Conservation (phyloP, 2,888 invertebrate genomes). For the Ctena decussata region DNA sequence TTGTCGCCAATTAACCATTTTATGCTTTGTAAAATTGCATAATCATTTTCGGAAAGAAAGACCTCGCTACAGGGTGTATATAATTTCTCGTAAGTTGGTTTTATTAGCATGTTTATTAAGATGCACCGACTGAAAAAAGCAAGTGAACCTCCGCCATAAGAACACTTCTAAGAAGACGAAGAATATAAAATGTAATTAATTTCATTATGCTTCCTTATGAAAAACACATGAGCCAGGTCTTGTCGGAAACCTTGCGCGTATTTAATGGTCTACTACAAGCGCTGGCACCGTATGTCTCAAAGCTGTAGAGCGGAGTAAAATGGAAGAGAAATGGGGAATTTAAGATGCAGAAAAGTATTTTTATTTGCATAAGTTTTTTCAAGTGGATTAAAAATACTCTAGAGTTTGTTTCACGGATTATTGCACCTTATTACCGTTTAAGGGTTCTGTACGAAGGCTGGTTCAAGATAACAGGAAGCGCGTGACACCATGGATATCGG, state of each 20-base stretch:
- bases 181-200: constrained; percentile 46
- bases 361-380: constrained; percentile 13
- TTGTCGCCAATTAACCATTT: not conserved
- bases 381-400: not conserved
- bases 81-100: not conserved
- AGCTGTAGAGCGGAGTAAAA: not conserved
- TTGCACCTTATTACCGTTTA: not conserved
- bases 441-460: not conserved
- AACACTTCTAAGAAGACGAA: not conserved
- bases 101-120: not conserved
- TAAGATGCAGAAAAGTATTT: not conserved
- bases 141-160: constrained; percentile 20
- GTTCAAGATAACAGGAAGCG: constrained; percentile 42
- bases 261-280: constrained; percentile 36
- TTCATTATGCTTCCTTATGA: constrained; percentile 51
- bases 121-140: constrained; percentile 15
- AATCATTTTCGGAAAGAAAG: not conserved
- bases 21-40: not conserved
- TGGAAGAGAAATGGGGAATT: not conserved
- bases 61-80: not conserved
- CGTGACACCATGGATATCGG: constrained; percentile 41
- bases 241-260: constrained; percentile 22
- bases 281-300: constrained; percentile 28
- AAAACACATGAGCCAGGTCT: constrained; percentile 38
- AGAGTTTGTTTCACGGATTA: not conserved